Evolutionary conservation across 2,113 vertebrate species (phyloP).

Genomic region (Zootoca vivipara): DNA sequence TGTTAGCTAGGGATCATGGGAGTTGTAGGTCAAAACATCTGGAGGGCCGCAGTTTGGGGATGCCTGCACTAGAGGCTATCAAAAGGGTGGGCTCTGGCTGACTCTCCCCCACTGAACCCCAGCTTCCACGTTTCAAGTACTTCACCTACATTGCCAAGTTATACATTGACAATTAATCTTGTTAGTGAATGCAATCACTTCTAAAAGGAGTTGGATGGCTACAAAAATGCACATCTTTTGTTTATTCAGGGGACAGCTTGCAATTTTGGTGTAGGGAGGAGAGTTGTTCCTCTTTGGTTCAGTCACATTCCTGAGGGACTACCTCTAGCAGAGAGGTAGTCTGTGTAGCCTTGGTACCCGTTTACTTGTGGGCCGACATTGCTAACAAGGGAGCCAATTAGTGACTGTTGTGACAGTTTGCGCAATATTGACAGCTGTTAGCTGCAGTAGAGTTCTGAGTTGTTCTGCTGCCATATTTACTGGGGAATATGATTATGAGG

Average conservation of each 20-base stretch:
- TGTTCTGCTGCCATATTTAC: slow-evolving; percentile 7
- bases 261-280: neutral
- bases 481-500: slow-evolving; percentile 22
- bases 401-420: slow-evolving; percentile 22
- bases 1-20: no score
- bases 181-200: neutral
- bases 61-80: no score
- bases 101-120: neutral
- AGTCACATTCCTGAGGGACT: neutral
- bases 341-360: neutral
- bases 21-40: no score
- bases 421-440: neutral
- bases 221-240: rapidly evolving
- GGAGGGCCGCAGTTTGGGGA: no score
- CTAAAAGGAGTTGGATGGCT: neutral
- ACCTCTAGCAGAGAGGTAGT: rapidly evolving
- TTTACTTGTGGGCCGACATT: neutral
- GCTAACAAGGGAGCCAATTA: slow-evolving; percentile 25
- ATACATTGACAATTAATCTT: neutral
- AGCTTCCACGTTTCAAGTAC: neutral
- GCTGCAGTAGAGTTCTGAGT: neutral
- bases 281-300: neutral
- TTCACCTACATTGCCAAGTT: neutral
- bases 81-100: neutral
- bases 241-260: neutral